Conservation (phyloP, 2,888 invertebrate genomes). For the Pecten maximus region DNA sequence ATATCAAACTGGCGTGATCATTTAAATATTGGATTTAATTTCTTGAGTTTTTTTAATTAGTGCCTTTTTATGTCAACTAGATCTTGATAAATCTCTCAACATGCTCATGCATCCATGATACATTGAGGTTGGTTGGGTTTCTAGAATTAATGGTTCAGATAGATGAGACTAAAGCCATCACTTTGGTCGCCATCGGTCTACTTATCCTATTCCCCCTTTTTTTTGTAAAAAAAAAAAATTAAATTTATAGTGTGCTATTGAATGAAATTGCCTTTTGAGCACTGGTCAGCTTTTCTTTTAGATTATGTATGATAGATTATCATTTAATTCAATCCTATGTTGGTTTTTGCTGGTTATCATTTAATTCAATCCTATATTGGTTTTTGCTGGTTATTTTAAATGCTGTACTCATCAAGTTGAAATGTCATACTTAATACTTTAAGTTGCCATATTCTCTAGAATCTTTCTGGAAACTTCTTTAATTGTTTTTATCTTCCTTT, state of each 20-base stretch:
- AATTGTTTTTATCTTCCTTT: background rate
- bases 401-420: background rate
- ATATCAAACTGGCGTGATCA: background rate
- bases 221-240: background rate
- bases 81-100: background rate
- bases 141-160: background rate
- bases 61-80: background rate
- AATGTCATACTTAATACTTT: background rate
- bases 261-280: background rate
- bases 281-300: background rate
- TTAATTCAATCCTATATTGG: background rate
- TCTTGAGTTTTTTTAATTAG: background rate
- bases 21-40: background rate
- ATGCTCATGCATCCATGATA: background rate
- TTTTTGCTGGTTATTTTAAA: background rate
- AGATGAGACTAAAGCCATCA: background rate
- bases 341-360: background rate
- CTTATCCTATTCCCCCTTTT: background rate
- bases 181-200: background rate
- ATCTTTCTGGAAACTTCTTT: constrained; percentile 24
- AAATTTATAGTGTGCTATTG: background rate
- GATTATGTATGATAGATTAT: background rate
- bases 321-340: background rate
- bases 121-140: background rate
- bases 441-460: background rate